Conservation (phyloP, 1,140 invertebrate species). For the Aphis gossypii region DNA sequence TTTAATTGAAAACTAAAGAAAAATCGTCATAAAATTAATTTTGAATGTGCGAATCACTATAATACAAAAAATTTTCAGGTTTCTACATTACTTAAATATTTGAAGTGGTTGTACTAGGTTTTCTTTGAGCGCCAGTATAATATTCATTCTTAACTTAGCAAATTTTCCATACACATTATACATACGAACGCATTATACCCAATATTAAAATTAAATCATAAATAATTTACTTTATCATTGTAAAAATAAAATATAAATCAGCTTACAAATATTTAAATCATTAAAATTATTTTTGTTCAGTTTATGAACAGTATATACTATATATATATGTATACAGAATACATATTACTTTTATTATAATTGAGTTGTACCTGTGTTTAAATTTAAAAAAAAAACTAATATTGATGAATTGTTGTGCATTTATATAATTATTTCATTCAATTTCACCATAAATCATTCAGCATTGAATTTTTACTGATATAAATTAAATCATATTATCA, state of each 20-base stretch:
- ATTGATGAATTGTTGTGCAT: background rate
- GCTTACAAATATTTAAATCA: background rate
- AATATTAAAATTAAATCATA: background rate
- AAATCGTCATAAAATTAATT: background rate
- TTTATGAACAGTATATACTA: background rate
- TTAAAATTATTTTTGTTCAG: background rate
- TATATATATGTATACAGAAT: background rate
- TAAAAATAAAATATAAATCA: background rate
- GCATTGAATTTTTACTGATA: background rate
- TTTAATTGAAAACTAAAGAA: background rate
- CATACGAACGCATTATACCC: background rate
- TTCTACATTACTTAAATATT: background rate
- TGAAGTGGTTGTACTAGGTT: conserved; percentile 34
- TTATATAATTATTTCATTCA: conserved; percentile 21
- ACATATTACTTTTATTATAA: conserved; percentile 10
- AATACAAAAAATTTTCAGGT: background rate
- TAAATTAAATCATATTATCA: conserved; percentile 19
- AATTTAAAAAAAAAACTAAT: background rate
- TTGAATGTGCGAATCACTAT: background rate
- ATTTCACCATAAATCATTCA: background rate
- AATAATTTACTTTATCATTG: background rate
- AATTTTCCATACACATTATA: background rate
- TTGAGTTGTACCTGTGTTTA: conserved; percentile 29
- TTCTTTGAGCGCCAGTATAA: background rate
- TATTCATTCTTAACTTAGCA: background rate